A percentile compares a stretch with the other conserved stretches of the same genome.
These are phyloP conservation scores for Ochropleura leucogaster DNA, from an alignment of 2,888 invertebrate species.

Conservation along the genomic window DNA sequence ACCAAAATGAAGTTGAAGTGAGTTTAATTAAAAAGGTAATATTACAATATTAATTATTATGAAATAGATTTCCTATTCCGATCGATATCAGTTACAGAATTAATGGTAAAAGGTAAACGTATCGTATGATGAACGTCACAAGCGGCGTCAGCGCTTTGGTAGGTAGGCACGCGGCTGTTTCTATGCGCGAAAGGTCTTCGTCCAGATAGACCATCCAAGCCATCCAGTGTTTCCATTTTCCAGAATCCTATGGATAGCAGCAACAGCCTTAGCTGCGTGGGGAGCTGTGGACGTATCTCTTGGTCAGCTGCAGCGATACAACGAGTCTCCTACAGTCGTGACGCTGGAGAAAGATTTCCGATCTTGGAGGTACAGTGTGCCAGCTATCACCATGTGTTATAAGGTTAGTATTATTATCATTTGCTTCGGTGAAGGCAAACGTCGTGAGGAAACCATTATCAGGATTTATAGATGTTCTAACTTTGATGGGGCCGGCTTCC, in stretches of 20 bases:
- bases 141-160: no score
- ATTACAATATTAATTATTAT: no score
- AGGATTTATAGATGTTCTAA: no score
- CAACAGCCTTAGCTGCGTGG: constrained; percentile 80
- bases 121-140: no score
- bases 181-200: not conserved
- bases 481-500: no score
- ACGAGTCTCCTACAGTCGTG: constrained; percentile 91
- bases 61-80: no score
- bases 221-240: not conserved
- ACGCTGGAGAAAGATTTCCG: constrained; percentile 92
- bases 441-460: no score
- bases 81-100: no score
- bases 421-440: not conserved
- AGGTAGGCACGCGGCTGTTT: no score
- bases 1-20: no score
- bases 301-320: constrained; percentile 90
- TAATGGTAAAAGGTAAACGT: no score
- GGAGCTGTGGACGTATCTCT: constrained; percentile 85
- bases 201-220: not conserved
- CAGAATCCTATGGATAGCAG: constrained; percentile 82
- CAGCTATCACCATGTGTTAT: constrained; percentile 90
- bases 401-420: constrained; percentile 68
- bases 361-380: constrained; percentile 91
- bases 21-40: no score